Conservation (phyloP, 2,797 vertebrate genomes). For the Manis pentadactyla region DNA sequence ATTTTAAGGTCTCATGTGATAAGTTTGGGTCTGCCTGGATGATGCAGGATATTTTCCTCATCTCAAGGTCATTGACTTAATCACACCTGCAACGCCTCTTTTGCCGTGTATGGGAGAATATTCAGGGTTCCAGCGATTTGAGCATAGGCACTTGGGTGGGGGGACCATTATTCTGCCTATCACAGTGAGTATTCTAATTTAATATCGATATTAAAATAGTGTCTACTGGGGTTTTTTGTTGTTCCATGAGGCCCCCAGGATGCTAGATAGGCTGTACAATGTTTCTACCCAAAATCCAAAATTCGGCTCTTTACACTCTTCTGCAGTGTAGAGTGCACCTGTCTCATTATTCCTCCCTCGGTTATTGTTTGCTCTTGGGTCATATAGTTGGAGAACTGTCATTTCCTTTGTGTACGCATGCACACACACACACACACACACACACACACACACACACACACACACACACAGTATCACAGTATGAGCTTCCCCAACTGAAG, state of each 20-base stretch:
- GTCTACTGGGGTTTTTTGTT: not conserved
- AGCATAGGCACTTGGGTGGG: not conserved
- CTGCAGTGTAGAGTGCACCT: not conserved
- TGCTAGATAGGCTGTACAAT: not conserved
- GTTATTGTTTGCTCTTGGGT: not conserved
- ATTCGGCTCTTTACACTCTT: not conserved
- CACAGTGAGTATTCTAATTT: not conserved
- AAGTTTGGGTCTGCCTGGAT: not conserved
- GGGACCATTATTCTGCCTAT: not conserved
- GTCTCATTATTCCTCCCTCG: not conserved
- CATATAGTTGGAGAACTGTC: not conserved
- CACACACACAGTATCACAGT: not conserved
- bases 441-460: no score
- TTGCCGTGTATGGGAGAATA: no score
- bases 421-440: no score
- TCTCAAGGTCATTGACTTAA: not conserved
- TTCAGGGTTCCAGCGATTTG: not conserved
- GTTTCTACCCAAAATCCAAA: not conserved
- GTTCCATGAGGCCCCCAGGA: not conserved
- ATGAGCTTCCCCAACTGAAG: not conserved
- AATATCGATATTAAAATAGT: not conserved
- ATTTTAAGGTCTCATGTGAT: not conserved
- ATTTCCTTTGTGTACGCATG: not conserved
- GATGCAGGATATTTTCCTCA: not conserved
- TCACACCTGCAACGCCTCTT: not conserved